Base-by-base conservation (phyloP, 2,113 vertebrate genomes). In the Baryphthengus martii region DNA sequence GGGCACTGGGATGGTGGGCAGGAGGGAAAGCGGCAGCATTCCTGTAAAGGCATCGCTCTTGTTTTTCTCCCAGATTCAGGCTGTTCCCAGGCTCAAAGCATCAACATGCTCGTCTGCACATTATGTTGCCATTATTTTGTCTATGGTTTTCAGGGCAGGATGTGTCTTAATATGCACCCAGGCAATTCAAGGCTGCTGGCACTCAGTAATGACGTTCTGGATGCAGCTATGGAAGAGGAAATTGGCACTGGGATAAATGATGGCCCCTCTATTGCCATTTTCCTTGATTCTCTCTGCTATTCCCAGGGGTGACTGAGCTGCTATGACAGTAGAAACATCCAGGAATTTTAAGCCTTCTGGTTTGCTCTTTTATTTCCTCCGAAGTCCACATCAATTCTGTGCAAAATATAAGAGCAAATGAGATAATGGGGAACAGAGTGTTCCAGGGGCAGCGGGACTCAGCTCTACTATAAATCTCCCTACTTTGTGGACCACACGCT, bases 131-230 rank as follows among this genome's bases (percentile, higher is more conserved):
- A 5, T 89, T 90, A 53, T 83, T 62, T 52, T 52, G 66, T 40
- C 47, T 68, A 37, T n/a, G 52, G 5, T 83, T 89, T 45, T 91
- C 55, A 52, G 75, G 59, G 75, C 55, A 76, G 73, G 66, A 91
- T 40, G 42, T 73, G 33, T 73, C 47, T 73, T 72, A 77, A 39
- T 78, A 53, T 83, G 49, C 24, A 49, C 58, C 77, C 47, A 66
- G 94, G 72, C 42, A 66, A 50, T 58, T 72, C 37, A 56, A 39
- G 85, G 50, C 85, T 94, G 62, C 63, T 93, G 71, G 58, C 63
- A 74, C 35, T 20, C 82, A n/a, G 66, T 49, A 53, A 39, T 24
- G 39, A 59, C 62, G 59, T 12, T 90, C n/a, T 70, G 76, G 68
- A 59, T 62, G 63, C 63, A 73, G 59, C 76, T 71, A 72, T 26